These are phyloP conservation scores for Drosophila pandora DNA, from an alignment of 1,140 invertebrate genomes.

Conservation along the genomic window DNA sequence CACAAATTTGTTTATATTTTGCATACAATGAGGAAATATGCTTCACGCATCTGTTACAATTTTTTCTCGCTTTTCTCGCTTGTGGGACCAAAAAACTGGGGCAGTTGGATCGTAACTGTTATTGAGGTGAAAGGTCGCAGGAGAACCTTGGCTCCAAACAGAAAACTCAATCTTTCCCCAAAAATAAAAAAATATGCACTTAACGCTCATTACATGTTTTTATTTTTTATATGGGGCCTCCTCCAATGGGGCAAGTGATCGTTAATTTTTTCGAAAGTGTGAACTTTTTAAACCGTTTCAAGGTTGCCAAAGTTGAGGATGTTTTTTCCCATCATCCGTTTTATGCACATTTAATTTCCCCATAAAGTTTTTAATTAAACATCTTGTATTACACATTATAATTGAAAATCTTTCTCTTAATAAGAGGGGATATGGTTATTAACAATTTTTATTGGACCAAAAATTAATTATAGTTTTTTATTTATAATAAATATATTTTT, in stretches of 20 bases:
- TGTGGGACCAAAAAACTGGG: slow-evolving; percentile 32
- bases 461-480: not conserved
- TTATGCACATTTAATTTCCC: slow-evolving; percentile 37
- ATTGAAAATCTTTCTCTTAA: not conserved
- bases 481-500: no score
- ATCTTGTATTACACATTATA: slow-evolving; percentile 9
- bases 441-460: not conserved
- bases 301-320: slow-evolving; percentile 35
- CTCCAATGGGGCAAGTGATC: slow-evolving; percentile 35
- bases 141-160: slow-evolving; percentile 34
- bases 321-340: not conserved
- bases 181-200: slow-evolving; percentile 22
- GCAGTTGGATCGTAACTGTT: slow-evolving; percentile 15
- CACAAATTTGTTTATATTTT: slow-evolving; percentile 70
- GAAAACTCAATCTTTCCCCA: not conserved
- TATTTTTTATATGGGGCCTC: slow-evolving; percentile 2
- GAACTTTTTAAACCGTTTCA: slow-evolving; percentile 41
- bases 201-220: slow-evolving; percentile 37
- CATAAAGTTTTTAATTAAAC: slow-evolving; percentile 49
- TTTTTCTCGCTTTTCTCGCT: slow-evolving; percentile 6
- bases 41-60: slow-evolving; percentile 43
- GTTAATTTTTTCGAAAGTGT: slow-evolving; percentile 55
- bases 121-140: slow-evolving; percentile 27
- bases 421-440: not conserved
- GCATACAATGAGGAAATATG: slow-evolving; percentile 77